Percentiles rank a stretch among this genome's conserved stretches.
These are phyloP conservation scores for Eupithecia centaureata DNA, from an alignment of 2,888 invertebrate genomes.

Conservation along the genomic window DNA sequence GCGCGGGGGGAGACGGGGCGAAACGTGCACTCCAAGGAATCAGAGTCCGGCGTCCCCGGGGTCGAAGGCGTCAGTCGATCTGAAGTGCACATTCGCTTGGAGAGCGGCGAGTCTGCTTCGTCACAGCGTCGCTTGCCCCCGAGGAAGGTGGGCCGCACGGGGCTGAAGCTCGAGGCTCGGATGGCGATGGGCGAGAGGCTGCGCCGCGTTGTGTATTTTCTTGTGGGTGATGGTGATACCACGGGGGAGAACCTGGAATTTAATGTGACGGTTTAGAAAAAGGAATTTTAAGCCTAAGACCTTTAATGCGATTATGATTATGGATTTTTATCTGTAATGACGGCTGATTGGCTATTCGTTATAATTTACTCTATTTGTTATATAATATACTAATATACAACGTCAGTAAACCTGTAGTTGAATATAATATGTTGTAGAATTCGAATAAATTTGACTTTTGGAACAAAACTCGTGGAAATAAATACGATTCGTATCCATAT, in stretches of 20 bases:
- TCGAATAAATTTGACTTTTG: too few relatives aligned
- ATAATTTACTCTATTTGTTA: too few relatives aligned
- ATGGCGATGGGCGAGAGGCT: constrained; percentile 95
- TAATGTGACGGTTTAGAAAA: background rate
- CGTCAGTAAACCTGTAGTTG: too few relatives aligned
- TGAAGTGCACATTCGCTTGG: constrained; percentile 73
- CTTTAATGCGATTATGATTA: too few relatives aligned
- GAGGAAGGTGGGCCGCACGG: constrained; percentile 82
- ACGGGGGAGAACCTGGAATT: constrained; percentile 78
- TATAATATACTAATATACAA: too few relatives aligned
- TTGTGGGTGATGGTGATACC: constrained; percentile 93
- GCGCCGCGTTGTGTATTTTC: constrained; percentile 91
- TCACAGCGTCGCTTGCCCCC: constrained; percentile 86
- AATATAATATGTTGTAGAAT: too few relatives aligned
- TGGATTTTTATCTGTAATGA: too few relatives aligned
- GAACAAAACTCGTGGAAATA: too few relatives aligned
- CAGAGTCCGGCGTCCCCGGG: constrained; percentile 76
- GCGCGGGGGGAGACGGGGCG: constrained; percentile 76
- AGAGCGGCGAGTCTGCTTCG: constrained; percentile 81
- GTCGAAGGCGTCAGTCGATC: constrained; percentile 70
- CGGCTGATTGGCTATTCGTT: too few relatives aligned
- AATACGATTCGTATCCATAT: too few relatives aligned
- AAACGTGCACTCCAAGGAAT: constrained; percentile 79
- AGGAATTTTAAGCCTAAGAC: too few relatives aligned
- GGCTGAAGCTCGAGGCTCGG: constrained; percentile 89